Percentiles rank a stretch among this genome's conserved stretches.
Evolutionary conservation across 1,140 invertebrate genomes (phyloP).

Genomic region (Trichogramma pretiosum): DNA sequence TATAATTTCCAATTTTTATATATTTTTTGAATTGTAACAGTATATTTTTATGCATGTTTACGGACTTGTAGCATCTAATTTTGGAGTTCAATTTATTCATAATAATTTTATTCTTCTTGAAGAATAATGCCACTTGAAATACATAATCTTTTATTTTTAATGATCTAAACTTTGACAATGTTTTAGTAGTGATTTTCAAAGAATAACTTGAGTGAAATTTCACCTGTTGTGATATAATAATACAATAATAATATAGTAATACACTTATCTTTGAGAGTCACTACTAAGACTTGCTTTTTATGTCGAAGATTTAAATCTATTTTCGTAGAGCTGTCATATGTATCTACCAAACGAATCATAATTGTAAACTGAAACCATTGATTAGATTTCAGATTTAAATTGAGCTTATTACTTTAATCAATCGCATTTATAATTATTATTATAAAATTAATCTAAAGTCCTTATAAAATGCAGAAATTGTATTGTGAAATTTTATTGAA

Average conservation of each 20-base stretch:
- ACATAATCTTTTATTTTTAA: neutral
- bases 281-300: constrained; percentile 1
- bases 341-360: too few relatives aligned
- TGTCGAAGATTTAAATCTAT: neutral
- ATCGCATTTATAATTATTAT: neutral
- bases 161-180: neutral
- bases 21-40: neutral
- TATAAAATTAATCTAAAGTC: neutral
- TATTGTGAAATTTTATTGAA: too few relatives aligned
- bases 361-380: neutral
- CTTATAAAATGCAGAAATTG: neutral
- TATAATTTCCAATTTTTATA: constrained; percentile 5
- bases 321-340: neutral
- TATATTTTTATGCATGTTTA: too few relatives aligned
- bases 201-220: too few relatives aligned
- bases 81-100: constrained; percentile 1
- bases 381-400: neutral
- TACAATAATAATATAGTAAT: neutral
- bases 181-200: constrained; percentile 2
- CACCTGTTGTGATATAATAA: too few relatives aligned
- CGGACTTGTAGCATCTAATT: neutral
- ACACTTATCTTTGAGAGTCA: neutral
- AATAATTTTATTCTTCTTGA: too few relatives aligned
- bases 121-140: too few relatives aligned
- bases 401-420: neutral